Base-by-base conservation (phyloP, 2,888 invertebrate species). In the Agrochola litura region DNA sequence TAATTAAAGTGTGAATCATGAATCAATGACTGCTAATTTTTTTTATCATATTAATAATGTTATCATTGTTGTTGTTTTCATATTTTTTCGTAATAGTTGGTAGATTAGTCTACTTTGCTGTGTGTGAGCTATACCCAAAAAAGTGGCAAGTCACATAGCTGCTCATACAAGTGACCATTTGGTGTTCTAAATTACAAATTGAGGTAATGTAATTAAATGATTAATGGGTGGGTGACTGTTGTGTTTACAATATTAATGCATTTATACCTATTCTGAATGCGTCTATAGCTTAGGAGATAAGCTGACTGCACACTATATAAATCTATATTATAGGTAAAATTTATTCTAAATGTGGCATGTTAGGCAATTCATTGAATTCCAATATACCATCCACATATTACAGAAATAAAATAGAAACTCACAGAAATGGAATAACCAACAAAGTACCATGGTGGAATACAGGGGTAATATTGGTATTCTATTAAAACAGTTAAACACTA, bases 41-140 rank as follows among this genome's bases (percentile, higher is more conserved):
- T 37, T 61, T 12, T 5, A 71, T 71, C 49, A 71, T 64, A 63
- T 71, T 19, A 71, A 37, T 63, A 2, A 63, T 71, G 37, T 16
- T 71, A 71, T 71, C 64, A 64, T 52, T 71, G 49, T 71, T 63
- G n/a, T 52, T 64, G 37, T 71, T 37, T 71, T 49, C 14, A 43
- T 58, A 58, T 43, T 25, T 12, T 25, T n/a, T 37, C 37, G 10
- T 41, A 19, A 10, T 2, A 8, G 37, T 14, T 1, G 22, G 52
- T 22, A 19, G 54, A 54, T 22, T 3, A 22, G 9, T 54, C 54
- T 25, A n/a, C n/a, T n/a, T n/a, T n/a, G 25, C 25, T 58, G 14
- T 58, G 25, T 58, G 25, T 58, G 25, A 60, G 30, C 9, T 58
- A 16, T 25, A 25, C 16, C 25, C 10, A 60, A 60, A 25, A 58